Conservation (phyloP, 2,113 vertebrate genomes). For the Rhinoderma darwinii region DNA sequence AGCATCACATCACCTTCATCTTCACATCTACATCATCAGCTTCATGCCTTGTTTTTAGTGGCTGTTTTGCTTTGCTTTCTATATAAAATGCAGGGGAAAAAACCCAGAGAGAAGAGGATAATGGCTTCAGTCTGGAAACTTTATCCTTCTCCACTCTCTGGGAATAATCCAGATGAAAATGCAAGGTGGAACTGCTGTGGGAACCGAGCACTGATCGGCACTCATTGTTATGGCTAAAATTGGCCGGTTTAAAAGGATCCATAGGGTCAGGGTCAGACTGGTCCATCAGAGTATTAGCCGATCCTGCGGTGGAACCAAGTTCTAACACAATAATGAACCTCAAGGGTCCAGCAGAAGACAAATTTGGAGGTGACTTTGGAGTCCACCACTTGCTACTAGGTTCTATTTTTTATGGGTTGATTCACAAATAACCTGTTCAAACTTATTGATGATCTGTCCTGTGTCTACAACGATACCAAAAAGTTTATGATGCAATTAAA, state of each 20-base stretch:
- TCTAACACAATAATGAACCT: neutral
- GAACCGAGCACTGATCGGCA: too few relatives aligned
- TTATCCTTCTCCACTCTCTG: neutral
- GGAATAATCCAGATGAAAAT: neutral
- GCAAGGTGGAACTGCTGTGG: neutral
- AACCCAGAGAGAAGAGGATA: neutral
- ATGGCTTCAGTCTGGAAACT: neutral
- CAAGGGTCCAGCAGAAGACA: too few relatives aligned
- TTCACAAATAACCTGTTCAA: too few relatives aligned
- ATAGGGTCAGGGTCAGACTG: neutral
- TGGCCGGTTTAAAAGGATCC: too few relatives aligned
- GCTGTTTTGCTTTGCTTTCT: neutral
- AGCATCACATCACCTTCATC: neutral
- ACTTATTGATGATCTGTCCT: too few relatives aligned
- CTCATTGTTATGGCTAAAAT: too few relatives aligned
- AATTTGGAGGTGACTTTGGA: too few relatives aligned
- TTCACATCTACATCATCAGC: neutral
- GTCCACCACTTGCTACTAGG: too few relatives aligned
- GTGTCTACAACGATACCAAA: too few relatives aligned
- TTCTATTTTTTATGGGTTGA: too few relatives aligned
- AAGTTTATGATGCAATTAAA: too few relatives aligned
- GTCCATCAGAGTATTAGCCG: neutral
- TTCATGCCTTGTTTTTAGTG: neutral
- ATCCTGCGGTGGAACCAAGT: neutral
- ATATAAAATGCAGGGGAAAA: neutral